These are phyloP conservation scores for Drosophila atripex DNA, from an alignment of 2,888 invertebrate species.

Conservation along the genomic window DNA sequence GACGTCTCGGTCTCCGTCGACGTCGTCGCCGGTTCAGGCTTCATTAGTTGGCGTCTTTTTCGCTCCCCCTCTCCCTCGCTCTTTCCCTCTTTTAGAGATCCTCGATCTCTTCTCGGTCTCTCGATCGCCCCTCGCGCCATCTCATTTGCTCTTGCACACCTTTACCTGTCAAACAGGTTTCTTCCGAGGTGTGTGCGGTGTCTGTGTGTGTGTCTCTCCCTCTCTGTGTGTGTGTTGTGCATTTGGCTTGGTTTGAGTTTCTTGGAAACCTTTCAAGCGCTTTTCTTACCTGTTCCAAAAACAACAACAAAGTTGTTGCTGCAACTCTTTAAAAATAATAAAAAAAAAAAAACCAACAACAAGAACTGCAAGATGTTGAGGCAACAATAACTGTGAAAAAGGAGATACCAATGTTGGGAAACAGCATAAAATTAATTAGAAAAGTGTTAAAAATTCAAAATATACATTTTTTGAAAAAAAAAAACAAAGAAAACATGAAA, in stretches of 20 bases:
- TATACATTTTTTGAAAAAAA: background rate
- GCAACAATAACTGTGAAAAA: constrained; percentile 76
- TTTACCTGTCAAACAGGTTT: constrained; percentile 82
- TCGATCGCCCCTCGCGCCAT: constrained; percentile 46
- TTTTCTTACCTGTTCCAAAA: constrained; percentile 47
- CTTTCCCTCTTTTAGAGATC: constrained; percentile 5
- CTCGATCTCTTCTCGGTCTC: constrained; percentile 16
- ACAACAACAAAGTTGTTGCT: constrained; percentile 50
- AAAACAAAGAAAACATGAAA: background rate
- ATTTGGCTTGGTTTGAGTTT: constrained; percentile 35
- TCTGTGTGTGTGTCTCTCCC: background rate
- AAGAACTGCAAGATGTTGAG: constrained; percentile 55
- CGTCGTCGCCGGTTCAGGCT: constrained; percentile 71
- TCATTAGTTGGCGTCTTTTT: constrained; percentile 62
- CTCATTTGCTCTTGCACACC: constrained; percentile 31
- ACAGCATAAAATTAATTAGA: background rate
- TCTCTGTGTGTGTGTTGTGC: background rate
- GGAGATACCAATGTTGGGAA: constrained; percentile 17
- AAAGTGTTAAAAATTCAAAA: background rate
- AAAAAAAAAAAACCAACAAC: constrained; percentile 23
- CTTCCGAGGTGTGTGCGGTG: background rate
- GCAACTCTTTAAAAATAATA: constrained; percentile 25
- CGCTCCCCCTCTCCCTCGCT: constrained; percentile 11
- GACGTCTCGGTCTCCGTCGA: constrained; percentile 12
- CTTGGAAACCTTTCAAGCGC: constrained; percentile 80